These are phyloP conservation scores for Drosophila stalkeri DNA, from an alignment of 2,888 invertebrate species.

Conservation along the genomic window DNA sequence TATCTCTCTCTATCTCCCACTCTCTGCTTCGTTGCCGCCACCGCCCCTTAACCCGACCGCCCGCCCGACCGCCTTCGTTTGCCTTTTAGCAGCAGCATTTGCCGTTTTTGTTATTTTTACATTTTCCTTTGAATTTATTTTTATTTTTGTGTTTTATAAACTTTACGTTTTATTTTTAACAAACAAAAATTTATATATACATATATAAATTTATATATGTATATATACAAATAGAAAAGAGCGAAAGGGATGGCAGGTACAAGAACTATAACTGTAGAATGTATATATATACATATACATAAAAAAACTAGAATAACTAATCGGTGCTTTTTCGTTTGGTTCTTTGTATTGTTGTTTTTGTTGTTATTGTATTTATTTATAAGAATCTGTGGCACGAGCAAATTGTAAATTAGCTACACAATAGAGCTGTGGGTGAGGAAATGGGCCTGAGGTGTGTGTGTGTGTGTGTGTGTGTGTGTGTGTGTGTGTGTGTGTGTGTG, in stretches of 20 bases:
- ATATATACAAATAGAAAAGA: conserved; percentile 52
- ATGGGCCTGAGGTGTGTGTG: neutral
- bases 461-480: neutral
- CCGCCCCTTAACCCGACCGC: neutral
- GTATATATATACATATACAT: neutral
- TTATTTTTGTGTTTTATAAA: conserved; percentile 72
- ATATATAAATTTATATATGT: conserved; percentile 9
- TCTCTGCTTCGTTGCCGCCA: neutral
- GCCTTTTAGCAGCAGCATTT: conserved; percentile 54
- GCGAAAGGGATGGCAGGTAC: conserved; percentile 19
- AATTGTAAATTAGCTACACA: conserved; percentile 72
- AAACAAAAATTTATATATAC: conserved; percentile 32
- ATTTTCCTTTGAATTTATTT: conserved; percentile 80
- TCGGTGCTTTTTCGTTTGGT: conserved; percentile 19
- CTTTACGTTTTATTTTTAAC: conserved; percentile 78
- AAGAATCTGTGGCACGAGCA: conserved; percentile 67
- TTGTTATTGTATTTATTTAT: conserved; percentile 31
- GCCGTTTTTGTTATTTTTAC: conserved; percentile 75
- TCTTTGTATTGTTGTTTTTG: conserved; percentile 27
- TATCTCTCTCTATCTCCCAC: neutral
- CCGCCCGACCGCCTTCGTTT: conserved; percentile 1
- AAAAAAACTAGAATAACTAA: conserved; percentile 16
- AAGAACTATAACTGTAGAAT: conserved; percentile 27
- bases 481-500: neutral
- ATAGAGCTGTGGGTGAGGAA: conserved; percentile 25